A percentile compares a stretch with the other conserved stretches of the same genome.
Conservation (phyloP, 2,797 vertebrate species). For the Periparus ater region DNA sequence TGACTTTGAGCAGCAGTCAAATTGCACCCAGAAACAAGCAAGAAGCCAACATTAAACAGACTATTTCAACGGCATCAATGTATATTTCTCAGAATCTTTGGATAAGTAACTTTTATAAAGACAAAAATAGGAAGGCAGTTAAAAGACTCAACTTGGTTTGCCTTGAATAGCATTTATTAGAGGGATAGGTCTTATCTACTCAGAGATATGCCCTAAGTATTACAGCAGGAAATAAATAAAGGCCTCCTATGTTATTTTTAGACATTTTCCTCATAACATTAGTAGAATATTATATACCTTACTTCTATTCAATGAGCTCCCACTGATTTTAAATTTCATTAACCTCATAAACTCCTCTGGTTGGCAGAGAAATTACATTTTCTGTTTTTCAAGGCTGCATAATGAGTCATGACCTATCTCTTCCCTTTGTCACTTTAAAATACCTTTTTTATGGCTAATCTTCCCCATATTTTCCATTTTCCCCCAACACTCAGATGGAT, state of each 20-base stretch:
- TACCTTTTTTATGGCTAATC: constrained; percentile 25
- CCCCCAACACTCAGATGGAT: constrained; percentile 12
- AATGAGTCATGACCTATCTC: constrained; percentile 29
- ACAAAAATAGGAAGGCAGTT: not conserved
- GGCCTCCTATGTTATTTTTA: not conserved
- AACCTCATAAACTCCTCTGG: constrained; percentile 52
- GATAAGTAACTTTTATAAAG: not conserved
- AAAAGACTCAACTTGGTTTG: not conserved
- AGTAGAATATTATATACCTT: constrained; percentile 21
- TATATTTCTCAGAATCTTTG: not conserved
- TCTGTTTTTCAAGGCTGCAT: constrained; percentile 20
- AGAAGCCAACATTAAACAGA: not conserved
- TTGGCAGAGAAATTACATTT: constrained; percentile 57
- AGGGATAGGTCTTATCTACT: not conserved
- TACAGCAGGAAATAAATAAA: constrained; percentile 27
- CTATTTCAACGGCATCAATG: not conserved
- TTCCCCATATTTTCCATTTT: constrained; percentile 21
- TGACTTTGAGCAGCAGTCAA: not conserved
- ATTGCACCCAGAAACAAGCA: not conserved
- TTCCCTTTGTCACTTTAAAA: constrained; percentile 31
- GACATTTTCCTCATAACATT: not conserved
- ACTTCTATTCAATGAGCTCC: constrained; percentile 37
- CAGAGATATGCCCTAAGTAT: not conserved
- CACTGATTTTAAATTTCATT: constrained; percentile 62
- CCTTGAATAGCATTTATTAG: not conserved